phyloP scores from a whole-genome alignment of 2,113 vertebrate genomes.

The Ciconia maguari region DNA sequence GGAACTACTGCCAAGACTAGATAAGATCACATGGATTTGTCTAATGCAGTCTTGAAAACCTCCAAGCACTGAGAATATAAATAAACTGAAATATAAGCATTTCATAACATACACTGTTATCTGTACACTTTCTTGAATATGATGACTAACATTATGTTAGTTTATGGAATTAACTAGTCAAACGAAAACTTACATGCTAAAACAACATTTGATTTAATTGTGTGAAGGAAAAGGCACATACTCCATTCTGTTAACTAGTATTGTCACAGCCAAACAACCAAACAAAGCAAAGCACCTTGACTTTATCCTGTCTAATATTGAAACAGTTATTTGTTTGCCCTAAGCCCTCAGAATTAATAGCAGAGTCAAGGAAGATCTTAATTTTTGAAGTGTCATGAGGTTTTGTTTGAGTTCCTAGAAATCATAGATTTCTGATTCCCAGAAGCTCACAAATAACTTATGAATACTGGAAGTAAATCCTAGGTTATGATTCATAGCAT shows the following conservation, averaged over 20 bases:
- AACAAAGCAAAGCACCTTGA: not conserved
- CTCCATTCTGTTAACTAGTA: not conserved
- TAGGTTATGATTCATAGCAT: not conserved
- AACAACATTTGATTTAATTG: not conserved
- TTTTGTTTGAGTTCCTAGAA: not conserved
- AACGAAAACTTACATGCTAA: not conserved
- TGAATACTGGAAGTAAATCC: not conserved
- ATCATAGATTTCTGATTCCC: not conserved
- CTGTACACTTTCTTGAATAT: not conserved
- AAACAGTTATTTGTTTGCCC: not conserved
- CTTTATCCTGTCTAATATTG: not conserved
- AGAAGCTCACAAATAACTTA: not conserved
- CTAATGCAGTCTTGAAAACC: not conserved
- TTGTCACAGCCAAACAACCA: not conserved
- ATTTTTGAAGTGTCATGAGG: not conserved
- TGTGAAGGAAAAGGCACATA: not conserved
- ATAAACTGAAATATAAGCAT: not conserved
- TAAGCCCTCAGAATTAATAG: not conserved
- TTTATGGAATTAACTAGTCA: not conserved
- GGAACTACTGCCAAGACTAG: not conserved
- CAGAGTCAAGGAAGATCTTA: not conserved
- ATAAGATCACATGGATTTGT: not conserved
- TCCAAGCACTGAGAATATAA: not conserved
- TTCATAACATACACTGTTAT: not conserved
- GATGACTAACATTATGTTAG: not conserved